Percentiles rank a stretch among this genome's conserved stretches.
These are phyloP conservation scores for Enteromius afrohamiltoni DNA, from an alignment of 2,797 vertebrate genomes.

Conservation along the genomic window DNA sequence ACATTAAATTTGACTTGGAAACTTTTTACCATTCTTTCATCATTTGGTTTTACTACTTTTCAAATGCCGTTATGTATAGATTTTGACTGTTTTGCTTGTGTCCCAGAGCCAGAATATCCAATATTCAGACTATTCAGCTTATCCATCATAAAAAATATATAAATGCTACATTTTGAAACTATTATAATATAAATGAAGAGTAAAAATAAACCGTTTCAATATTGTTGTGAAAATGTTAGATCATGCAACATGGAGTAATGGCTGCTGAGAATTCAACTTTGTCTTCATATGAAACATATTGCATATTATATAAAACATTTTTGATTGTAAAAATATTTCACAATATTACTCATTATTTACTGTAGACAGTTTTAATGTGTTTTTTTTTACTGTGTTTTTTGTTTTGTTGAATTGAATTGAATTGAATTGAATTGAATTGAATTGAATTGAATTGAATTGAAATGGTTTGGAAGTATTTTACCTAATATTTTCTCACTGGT, in stretches of 20 bases:
- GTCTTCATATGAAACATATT: neutral
- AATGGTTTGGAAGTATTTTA: neutral
- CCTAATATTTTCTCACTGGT: neutral
- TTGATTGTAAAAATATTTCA: no score
- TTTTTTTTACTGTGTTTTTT: neutral
- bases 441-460: neutral
- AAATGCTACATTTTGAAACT: neutral
- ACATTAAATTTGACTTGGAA: neutral
- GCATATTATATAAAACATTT: neutral
- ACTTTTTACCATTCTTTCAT: neutral
- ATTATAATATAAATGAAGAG: neutral
- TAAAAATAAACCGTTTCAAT: neutral
- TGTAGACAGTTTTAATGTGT: neutral
- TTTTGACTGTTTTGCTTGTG: neutral
- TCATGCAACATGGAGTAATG: neutral
- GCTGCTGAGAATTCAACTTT: neutral
- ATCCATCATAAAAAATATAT: neutral
- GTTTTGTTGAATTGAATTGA: no score
- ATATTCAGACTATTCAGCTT: neutral
- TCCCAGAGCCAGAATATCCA: conserved; percentile 4
- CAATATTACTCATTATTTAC: neutral
- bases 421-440: neutral
- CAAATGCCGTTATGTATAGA: neutral
- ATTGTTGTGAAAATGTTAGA: neutral
- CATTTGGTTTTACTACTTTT: neutral